Evolutionary conservation across 2,797 vertebrate genomes (phyloP), one percentile per base, ranked within the genome.

Genomic region (Sebastes taczanowskii): DNA sequence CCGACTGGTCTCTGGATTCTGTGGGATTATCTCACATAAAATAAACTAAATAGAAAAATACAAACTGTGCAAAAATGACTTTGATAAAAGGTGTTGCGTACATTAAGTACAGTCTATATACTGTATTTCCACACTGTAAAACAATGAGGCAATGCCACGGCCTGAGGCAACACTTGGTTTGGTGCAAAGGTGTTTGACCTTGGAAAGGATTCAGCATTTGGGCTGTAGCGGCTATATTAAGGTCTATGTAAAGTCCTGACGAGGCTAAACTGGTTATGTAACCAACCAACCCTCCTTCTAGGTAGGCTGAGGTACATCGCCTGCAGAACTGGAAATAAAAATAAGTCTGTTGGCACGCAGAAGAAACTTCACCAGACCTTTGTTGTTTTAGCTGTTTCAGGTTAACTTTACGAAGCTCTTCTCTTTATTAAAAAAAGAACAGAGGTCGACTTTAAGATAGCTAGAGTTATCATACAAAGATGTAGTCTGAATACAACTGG

Each of bases 211-310:
- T 38, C 66, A 74, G 66, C 18, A 77, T 82, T 68, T 61, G 59
- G 69, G 61, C 83, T 61, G 42, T 55, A 64, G 74, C 55, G 66
- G 73, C 81, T 92, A 80, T 83, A 86, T 89, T 79, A 80, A 78
- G 86, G 25, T 14, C 81, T 62, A 53, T 80, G 68, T 81, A 77
- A 68, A 77, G 81, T 81, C 71, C 74, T 77, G 71, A 77, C 78
- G 58, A 38, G 78, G 78, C 83, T 93, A 77, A 91, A 90, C 56
- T 13, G 16, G 71, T 94, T 92, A 64, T 55, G 74, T 83, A 93
- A 93, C 61, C 67, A 62, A 35, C 64, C 70, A 69, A 63, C 69
- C 42, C 64, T 76, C 52, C 56, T 83, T 83, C 64, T 56, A 25
- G 58, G 61, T 68, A 73, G 83, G 53, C 68, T 20, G 46, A 65